Evolutionary conservation across 2,113 vertebrate genomes (phyloP).

Genomic region (Larimichthys polyactis): DNA sequence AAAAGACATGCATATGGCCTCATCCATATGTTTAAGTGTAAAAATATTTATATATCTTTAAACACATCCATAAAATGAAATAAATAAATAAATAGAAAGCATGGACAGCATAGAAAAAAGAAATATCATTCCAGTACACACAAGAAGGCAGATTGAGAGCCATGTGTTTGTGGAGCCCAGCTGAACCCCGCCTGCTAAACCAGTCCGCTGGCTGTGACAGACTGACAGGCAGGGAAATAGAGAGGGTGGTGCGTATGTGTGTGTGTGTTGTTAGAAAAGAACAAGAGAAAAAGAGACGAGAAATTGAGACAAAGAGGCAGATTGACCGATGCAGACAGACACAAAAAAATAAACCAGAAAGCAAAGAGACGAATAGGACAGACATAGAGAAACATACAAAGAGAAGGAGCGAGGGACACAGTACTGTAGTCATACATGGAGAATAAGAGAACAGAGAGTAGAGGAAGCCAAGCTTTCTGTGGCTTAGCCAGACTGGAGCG

Average conservation of each 20-base stretch:
- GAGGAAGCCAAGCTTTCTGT: conserved; percentile 74
- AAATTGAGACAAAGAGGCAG: conserved; percentile 60
- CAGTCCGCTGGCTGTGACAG: conserved; percentile 74
- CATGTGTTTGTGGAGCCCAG: conserved; percentile 77
- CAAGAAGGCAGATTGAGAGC: conserved; percentile 72
- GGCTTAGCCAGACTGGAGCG: conserved; percentile 81
- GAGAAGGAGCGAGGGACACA: conserved; percentile 27
- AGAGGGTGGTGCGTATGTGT: conserved; percentile 53
- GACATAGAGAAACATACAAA: conserved; percentile 40
- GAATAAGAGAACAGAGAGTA: conserved; percentile 54
- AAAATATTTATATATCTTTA: conserved; percentile 24
- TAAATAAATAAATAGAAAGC: conserved; percentile 6
- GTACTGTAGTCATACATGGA: conserved; percentile 56
- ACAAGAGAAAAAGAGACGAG: conserved; percentile 39
- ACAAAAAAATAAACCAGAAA: conserved; percentile 33
- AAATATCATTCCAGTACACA: conserved; percentile 70
- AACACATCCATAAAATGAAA: neutral
- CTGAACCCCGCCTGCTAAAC: conserved; percentile 75
- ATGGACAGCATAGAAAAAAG: conserved; percentile 37
- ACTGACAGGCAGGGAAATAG: conserved; percentile 69
- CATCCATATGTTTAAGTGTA: conserved; percentile 2
- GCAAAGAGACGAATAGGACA: conserved; percentile 13
- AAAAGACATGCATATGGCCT: neutral
- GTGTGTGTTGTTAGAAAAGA: conserved; percentile 28
- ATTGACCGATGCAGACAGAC: conserved; percentile 51